These are phyloP conservation scores for Leistus spinibarbis DNA, from an alignment of 2,888 invertebrate species.

Conservation along the genomic window DNA sequence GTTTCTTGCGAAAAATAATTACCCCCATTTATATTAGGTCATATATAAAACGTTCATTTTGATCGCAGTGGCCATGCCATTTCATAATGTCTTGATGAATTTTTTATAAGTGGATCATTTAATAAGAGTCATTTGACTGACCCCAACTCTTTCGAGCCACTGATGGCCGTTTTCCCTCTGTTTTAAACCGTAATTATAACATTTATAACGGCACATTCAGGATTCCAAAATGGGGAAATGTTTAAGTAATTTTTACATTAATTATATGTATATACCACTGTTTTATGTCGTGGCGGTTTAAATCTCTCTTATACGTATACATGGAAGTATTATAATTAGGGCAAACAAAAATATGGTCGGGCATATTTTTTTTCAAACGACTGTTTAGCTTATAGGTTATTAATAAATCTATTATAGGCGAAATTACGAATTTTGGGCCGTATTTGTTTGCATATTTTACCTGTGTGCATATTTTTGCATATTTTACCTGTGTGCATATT, in stretches of 20 bases:
- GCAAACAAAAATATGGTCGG: too few relatives aligned
- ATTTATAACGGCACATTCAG: neutral
- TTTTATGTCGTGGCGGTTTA: neutral
- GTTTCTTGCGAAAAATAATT: constrained; percentile 31
- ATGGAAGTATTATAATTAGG: too few relatives aligned
- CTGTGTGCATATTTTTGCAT: too few relatives aligned
- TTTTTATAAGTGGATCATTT: neutral
- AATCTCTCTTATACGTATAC: too few relatives aligned
- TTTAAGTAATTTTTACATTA: neutral
- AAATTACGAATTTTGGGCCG: too few relatives aligned
- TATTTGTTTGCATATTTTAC: too few relatives aligned
- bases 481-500: too few relatives aligned
- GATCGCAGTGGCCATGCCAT: constrained; percentile 1
- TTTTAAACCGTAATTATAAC: neutral
- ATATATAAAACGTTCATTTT: constrained; percentile 18
- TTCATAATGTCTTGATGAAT: constrained; percentile 8
- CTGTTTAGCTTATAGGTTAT: too few relatives aligned
- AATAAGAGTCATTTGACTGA: neutral
- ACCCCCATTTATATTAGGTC: constrained; percentile 29
- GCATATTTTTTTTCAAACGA: too few relatives aligned
- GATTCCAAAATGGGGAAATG: too few relatives aligned
- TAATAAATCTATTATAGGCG: too few relatives aligned
- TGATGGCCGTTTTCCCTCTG: neutral
- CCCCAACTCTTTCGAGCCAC: neutral
- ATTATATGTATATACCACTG: neutral